Percentiles rank a stretch among this genome's conserved stretches.
phyloP scores from a whole-genome alignment of 2,888 invertebrate genomes.

The Pecten maximus region DNA sequence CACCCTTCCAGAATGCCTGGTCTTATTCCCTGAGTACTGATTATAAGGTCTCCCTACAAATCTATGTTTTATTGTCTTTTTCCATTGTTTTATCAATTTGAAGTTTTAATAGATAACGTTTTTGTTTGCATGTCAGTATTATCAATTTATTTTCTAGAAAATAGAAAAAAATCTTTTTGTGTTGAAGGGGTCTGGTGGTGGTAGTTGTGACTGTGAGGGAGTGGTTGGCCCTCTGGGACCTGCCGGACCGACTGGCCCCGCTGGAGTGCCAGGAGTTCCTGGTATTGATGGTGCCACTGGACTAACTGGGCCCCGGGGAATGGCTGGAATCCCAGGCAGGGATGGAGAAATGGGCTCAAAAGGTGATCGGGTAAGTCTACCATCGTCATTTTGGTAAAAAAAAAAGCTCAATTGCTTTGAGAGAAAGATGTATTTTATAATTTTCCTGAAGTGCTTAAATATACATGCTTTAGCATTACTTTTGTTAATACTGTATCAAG shows the following conservation, averaged over 20 bases:
- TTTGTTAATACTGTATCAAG: not conserved
- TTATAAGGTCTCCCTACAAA: too few relatives aligned
- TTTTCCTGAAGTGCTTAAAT: not conserved
- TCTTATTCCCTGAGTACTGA: too few relatives aligned
- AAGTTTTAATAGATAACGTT: too few relatives aligned
- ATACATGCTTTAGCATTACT: not conserved
- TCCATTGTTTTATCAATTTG: too few relatives aligned
- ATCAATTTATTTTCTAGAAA: too few relatives aligned
- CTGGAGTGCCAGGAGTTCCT: not conserved
- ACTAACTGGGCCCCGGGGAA: constrained; percentile 55
- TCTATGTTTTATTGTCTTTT: too few relatives aligned
- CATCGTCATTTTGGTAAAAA: not conserved
- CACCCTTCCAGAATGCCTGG: too few relatives aligned
- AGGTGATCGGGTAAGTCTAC: constrained; percentile 39
- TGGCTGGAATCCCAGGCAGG: constrained; percentile 65
- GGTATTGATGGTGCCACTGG: not conserved
- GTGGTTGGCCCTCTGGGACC: constrained; percentile 3
- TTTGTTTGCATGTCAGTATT: too few relatives aligned
- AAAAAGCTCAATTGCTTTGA: too few relatives aligned
- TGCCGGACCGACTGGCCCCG: constrained; percentile 12
- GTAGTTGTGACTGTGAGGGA: constrained; percentile 39
- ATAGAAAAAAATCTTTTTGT: too few relatives aligned
- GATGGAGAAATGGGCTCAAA: constrained; percentile 65
- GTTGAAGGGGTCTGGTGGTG: constrained; percentile 36
- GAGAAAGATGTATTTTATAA: too few relatives aligned